Evolutionary conservation across 2,888 invertebrate genomes (phyloP).

Genomic region (Drosophila borealis): DNA sequence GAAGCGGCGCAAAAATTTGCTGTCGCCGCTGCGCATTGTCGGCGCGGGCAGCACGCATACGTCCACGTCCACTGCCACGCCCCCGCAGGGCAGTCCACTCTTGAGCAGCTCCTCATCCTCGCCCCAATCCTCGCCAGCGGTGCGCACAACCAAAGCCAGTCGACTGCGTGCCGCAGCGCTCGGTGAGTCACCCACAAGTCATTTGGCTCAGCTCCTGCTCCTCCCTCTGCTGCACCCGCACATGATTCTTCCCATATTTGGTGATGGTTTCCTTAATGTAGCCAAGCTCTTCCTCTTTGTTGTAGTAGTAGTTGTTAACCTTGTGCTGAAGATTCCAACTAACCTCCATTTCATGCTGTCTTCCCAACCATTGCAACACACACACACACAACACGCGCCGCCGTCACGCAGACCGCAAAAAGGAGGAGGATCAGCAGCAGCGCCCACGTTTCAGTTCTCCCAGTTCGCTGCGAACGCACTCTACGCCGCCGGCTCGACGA

Average conservation of each 20-base stretch:
- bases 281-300: not conserved
- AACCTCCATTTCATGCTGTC: slow-evolving; percentile 47
- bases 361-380: slow-evolving; percentile 20
- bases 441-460: slow-evolving; percentile 74
- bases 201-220: not conserved
- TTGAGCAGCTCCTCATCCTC: slow-evolving; percentile 68
- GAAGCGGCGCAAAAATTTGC: slow-evolving; percentile 76
- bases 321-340: slow-evolving; percentile 36
- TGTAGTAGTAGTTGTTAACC: slow-evolving; percentile 20
- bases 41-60: slow-evolving; percentile 31
- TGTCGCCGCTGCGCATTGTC: slow-evolving; percentile 73
- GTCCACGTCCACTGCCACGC: slow-evolving; percentile 27
- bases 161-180: slow-evolving; percentile 89
- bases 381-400: slow-evolving; percentile 11
- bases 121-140: slow-evolving; percentile 80
- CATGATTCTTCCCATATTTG: slow-evolving; percentile 3
- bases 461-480: slow-evolving; percentile 60
- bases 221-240: not conserved
- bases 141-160: slow-evolving; percentile 90
- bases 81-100: slow-evolving; percentile 65
- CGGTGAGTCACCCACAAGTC: slow-evolving; percentile 79
- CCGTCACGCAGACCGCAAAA: slow-evolving; percentile 82
- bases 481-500: slow-evolving; percentile 43
- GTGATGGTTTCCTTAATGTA: slow-evolving; percentile 28
- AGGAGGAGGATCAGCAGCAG: slow-evolving; percentile 77